Evolutionary conservation across 1,140 invertebrate species (phyloP).

Genomic region (Heliconius hewitsoni): DNA sequence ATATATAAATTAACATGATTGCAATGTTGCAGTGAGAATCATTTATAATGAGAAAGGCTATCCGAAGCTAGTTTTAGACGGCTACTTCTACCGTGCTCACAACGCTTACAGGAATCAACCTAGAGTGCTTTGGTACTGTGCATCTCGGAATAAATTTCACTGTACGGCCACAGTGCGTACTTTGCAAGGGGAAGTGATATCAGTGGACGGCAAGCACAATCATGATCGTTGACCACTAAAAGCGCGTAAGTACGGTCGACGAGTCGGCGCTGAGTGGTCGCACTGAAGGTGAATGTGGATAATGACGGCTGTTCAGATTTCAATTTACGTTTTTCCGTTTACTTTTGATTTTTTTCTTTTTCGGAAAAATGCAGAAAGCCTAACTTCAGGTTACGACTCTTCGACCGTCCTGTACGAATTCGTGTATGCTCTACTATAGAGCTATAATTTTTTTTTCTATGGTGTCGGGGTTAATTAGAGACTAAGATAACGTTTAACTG

Average conservation of each 20-base stretch:
- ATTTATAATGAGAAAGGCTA: constrained; percentile 67
- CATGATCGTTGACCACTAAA: constrained; percentile 50
- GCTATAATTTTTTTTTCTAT: not conserved
- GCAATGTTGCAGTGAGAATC: constrained; percentile 59
- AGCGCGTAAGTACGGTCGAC: constrained; percentile 18
- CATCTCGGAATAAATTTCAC: constrained; percentile 56
- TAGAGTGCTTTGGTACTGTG: constrained; percentile 69
- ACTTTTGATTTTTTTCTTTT: too few relatives aligned
- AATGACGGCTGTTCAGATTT: too few relatives aligned
- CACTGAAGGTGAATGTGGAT: too few relatives aligned
- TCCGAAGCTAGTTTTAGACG: constrained; percentile 62
- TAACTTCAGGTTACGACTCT: too few relatives aligned
- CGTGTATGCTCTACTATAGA: constrained; percentile 4
- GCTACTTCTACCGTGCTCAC: constrained; percentile 68
- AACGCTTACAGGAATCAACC: constrained; percentile 72
- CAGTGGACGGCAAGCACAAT: constrained; percentile 58
- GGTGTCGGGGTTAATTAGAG: too few relatives aligned
- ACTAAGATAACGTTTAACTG: too few relatives aligned
- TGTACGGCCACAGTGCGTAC: constrained; percentile 65
- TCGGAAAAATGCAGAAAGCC: too few relatives aligned
- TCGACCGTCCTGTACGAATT: constrained; percentile 5
- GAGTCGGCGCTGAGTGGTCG: too few relatives aligned
- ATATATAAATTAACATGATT: constrained; percentile 21
- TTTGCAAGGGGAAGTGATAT: constrained; percentile 57
- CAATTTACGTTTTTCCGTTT: too few relatives aligned